A percentile compares a stretch with the other conserved stretches of the same genome.
phyloP scores from a whole-genome alignment of 2,888 invertebrate genomes.

The Andrena bicolor region DNA sequence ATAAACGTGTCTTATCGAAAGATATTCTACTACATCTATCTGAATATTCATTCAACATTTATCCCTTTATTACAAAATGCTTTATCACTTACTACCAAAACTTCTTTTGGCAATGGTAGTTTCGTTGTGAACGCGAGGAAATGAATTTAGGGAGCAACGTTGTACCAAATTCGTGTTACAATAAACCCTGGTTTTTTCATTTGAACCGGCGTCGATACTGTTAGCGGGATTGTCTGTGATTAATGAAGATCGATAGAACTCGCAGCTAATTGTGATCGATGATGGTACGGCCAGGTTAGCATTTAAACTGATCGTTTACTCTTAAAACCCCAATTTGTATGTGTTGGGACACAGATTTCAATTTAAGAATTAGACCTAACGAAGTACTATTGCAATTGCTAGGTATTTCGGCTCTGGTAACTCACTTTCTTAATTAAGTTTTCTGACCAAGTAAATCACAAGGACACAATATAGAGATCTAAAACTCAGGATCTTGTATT shows the following conservation, averaged over 20 bases:
- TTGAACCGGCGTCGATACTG: conserved; percentile 26
- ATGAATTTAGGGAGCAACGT: not conserved
- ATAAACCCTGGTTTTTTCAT: not conserved
- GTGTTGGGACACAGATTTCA: not conserved
- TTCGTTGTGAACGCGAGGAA: not conserved
- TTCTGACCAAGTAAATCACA: no score
- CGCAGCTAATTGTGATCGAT: conserved; percentile 57
- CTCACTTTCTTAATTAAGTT: conserved; percentile 3
- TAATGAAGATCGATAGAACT: conserved; percentile 50
- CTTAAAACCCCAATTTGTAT: conserved; percentile 15
- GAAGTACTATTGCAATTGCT: not conserved
- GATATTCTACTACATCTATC: no score
- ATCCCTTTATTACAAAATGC: no score
- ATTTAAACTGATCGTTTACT: conserved; percentile 28
- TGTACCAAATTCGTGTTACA: not conserved
- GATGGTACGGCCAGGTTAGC: conserved; percentile 25
- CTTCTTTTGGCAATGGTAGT: no score
- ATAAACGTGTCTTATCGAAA: no score
- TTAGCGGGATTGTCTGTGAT: conserved; percentile 26
- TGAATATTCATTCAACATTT: no score
- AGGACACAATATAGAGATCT: no score
- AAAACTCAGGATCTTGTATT: no score
- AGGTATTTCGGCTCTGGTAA: conserved; percentile 3
- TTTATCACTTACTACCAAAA: no score
- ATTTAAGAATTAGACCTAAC: conserved; percentile 19